Base-by-base conservation (phyloP, 2,888 invertebrate genomes). In the Panzeria rudis region DNA sequence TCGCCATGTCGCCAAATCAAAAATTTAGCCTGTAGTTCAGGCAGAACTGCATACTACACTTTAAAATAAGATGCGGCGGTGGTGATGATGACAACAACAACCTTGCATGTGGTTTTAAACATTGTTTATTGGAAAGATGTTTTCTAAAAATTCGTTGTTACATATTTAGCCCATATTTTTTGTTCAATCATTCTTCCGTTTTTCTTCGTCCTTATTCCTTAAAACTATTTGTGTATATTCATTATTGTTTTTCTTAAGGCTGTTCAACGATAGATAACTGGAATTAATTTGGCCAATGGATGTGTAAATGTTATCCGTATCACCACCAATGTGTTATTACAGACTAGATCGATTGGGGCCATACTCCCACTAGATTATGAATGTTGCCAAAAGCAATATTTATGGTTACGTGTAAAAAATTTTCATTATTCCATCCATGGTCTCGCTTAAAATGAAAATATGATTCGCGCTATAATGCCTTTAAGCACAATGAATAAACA, bases 41-140 rank as follows among this genome's bases (percentile, higher is more conserved):
- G n/a, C n/a, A n/a, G n/a, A n/a, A n/a, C n/a, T n/a, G n/a, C n/a
- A n/a, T n/a, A n/a, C n/a, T n/a, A n/a, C n/a, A 64, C 79, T 75
- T 54, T 59, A 71, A 64, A 75, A 47, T 68, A 71, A 79, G 54
- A 76, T 66, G 59, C 44, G 69, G 44, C 17, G 41, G 32, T 50
- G 76, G 35, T 64, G 76, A 72, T 75, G 56, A 71, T 71, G 72
- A 23, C 29, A 52, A 50, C 29, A 52, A 50, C 50, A 41, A 56
- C 25, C 59, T 47, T 72, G 59, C 52, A 61, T 76, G 80, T 56
- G 84, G 80, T 71, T 72, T 50, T 0, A 20, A 61, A 15, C 71
- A 75, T 59, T 76, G 64, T 80, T 64, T 76, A 76, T 76, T 71
- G 69, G 66, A 80, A 76, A 59, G 32, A 72, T 76, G 66, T 76